Percentiles rank a stretch among this genome's conserved stretches.
Conservation (phyloP, 2,113 vertebrate genomes). For the Caracal caracal region DNA sequence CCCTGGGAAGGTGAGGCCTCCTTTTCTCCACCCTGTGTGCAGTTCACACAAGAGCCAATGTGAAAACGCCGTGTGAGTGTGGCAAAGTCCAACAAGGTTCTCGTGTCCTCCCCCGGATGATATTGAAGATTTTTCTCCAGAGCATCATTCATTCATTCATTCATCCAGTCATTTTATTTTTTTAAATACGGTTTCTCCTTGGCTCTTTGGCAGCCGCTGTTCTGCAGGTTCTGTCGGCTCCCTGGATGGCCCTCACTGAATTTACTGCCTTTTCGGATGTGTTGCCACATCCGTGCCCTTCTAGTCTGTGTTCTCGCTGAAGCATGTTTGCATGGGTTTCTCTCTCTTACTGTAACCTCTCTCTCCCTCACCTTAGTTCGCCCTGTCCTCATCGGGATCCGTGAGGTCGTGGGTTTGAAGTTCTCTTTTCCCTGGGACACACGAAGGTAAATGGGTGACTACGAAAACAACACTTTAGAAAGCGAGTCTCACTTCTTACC, state of each 20-base stretch:
- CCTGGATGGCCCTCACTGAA: rapidly evolving
- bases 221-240: too few species aligned
- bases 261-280: not conserved
- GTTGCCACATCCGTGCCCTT: too few species aligned
- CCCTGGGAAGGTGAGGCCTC: rapidly evolving
- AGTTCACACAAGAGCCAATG: not conserved
- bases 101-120: not conserved
- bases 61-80: rapidly evolving
- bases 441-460: not conserved
- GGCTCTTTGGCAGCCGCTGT: rapidly evolving
- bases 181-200: not conserved
- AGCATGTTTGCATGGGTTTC: not conserved
- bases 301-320: not conserved
- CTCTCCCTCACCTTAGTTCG: too few species aligned
- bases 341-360: not conserved
- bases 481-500: rapidly evolving
- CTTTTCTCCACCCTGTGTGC: rapidly evolving
- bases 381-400: rapidly evolving
- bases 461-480: too few species aligned
- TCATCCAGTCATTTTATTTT: too few species aligned
- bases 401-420: not conserved
- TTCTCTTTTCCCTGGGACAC: not conserved
- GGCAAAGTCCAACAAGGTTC: not conserved
- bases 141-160: not conserved
- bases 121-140: not conserved